Percentiles rank a stretch among this genome's conserved stretches.
Conservation (phyloP, 2,797 vertebrate genomes). For the Holocentrus rufus region DNA sequence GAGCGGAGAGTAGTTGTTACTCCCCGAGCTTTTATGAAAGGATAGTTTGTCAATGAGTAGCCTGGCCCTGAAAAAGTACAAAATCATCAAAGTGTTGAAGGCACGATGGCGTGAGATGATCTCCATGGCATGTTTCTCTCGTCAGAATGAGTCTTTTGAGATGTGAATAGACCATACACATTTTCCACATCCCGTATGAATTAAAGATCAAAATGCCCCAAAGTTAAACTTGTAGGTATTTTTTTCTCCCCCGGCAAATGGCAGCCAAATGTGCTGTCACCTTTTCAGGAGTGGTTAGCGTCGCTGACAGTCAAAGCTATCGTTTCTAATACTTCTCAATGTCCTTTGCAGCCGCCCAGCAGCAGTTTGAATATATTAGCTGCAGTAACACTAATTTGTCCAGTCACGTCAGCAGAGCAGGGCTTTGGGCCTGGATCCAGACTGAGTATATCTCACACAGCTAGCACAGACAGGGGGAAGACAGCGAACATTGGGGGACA, state of each 20-base stretch:
- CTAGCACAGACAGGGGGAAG: slow-evolving; percentile 28
- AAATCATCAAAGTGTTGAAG: slow-evolving; percentile 53
- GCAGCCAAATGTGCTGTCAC: slow-evolving; percentile 79
- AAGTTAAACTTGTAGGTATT: slow-evolving; percentile 66
- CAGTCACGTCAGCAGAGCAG: slow-evolving; percentile 70
- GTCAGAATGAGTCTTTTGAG: slow-evolving; percentile 69
- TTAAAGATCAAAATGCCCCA: slow-evolving; percentile 77
- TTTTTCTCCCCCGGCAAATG: slow-evolving; percentile 69
- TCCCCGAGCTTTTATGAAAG: slow-evolving; percentile 72
- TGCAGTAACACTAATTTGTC: slow-evolving; percentile 78
- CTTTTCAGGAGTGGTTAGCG: slow-evolving; percentile 81
- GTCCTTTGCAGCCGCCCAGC: slow-evolving; percentile 61
- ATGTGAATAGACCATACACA: slow-evolving; percentile 62
- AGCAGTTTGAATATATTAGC: slow-evolving; percentile 75
- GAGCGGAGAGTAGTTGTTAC: slow-evolving; percentile 27
- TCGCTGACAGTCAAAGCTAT: slow-evolving; percentile 77
- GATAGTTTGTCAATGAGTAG: slow-evolving; percentile 71
- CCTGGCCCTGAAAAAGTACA: slow-evolving; percentile 38
- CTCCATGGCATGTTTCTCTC: slow-evolving; percentile 50
- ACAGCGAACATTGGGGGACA: slow-evolving; percentile 12
- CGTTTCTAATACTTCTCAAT: slow-evolving; percentile 78
- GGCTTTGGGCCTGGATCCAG: slow-evolving; percentile 48
- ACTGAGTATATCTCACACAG: slow-evolving; percentile 30
- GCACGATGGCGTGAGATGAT: slow-evolving; percentile 67
- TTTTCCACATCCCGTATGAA: slow-evolving; percentile 76